phyloP scores from a whole-genome alignment of 2,888 invertebrate species.

The Sminthurinus aureus region DNA sequence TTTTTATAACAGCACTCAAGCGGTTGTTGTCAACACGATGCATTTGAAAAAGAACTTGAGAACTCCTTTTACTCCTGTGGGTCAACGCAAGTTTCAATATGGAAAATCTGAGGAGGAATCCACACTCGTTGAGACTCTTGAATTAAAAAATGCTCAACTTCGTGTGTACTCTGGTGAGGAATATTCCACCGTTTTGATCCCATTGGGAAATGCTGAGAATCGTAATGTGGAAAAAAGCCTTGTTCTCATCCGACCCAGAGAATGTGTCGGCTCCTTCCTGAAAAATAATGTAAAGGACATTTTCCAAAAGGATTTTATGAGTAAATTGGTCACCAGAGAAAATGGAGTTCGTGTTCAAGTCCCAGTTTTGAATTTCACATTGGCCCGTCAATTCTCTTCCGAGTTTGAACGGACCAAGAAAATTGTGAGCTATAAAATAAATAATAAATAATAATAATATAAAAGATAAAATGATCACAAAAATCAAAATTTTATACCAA shows the following conservation, averaged over 20 bases:
- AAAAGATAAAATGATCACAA: no score
- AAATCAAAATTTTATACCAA: no score
- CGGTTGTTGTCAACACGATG: slow-evolving; percentile 12
- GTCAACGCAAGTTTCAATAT: not conserved
- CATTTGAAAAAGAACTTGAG: not conserved
- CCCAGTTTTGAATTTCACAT: slow-evolving; percentile 7
- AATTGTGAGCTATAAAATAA: slow-evolving; percentile 18
- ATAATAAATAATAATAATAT: no score
- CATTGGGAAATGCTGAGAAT: not conserved
- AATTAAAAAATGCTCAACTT: not conserved
- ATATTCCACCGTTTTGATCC: not conserved
- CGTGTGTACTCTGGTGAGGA: not conserved
- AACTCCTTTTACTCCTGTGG: not conserved
- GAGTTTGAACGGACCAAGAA: not conserved
- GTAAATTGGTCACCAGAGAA: not conserved
- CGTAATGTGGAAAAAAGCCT: slow-evolving; percentile 4
- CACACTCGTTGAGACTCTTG: not conserved
- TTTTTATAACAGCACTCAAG: slow-evolving; percentile 10
- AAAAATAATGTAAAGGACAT: slow-evolving; percentile 5
- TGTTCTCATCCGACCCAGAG: slow-evolving; percentile 9
- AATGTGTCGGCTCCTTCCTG: not conserved
- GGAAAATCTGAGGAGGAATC: not conserved
- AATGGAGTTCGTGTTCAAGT: slow-evolving; percentile 10
- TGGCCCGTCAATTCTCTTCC: slow-evolving; percentile 8
- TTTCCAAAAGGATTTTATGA: not conserved